A percentile compares a stretch with the other conserved stretches of the same genome.
Evolutionary conservation across 2,113 vertebrate genomes (phyloP).

Genomic region (Tetraodon nigroviridis): DNA sequence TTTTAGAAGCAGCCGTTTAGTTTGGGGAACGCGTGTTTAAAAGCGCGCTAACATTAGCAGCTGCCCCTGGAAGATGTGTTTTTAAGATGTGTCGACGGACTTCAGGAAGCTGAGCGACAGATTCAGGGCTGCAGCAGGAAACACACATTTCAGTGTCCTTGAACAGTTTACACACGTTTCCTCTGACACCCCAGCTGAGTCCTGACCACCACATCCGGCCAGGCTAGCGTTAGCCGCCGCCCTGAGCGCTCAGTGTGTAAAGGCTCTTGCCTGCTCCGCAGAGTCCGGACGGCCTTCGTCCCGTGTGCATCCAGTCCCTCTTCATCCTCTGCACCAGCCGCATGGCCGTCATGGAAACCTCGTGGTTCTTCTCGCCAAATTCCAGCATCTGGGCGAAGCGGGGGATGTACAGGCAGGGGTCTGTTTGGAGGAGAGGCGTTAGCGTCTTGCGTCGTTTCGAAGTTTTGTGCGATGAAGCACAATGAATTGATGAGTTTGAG

Average conservation of each 20-base stretch:
- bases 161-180: background rate
- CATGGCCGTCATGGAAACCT: slow-evolving; percentile 96
- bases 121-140: background rate
- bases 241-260: background rate
- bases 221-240: too few relatives aligned
- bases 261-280: slow-evolving; percentile 84
- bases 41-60: too few relatives aligned
- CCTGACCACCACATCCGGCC: too few relatives aligned
- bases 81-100: background rate
- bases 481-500: background rate
- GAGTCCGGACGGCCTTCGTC: slow-evolving; percentile 90
- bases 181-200: background rate
- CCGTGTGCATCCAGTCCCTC: slow-evolving; percentile 98
- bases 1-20: too few relatives aligned
- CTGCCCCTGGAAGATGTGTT: too few relatives aligned
- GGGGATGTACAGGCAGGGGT: slow-evolving; percentile 94
- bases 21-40: too few relatives aligned
- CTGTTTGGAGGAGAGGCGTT: slow-evolving; percentile 54
- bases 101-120: background rate
- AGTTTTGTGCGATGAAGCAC: background rate
- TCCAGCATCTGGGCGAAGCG: slow-evolving; percentile 96
- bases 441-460: too few relatives aligned
- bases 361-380: slow-evolving; percentile 94
- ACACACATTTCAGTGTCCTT: background rate
- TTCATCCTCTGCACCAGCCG: slow-evolving; percentile 95